phyloP scores from a whole-genome alignment of 2,113 vertebrate species.

The Phylloscopus whistleri region DNA sequence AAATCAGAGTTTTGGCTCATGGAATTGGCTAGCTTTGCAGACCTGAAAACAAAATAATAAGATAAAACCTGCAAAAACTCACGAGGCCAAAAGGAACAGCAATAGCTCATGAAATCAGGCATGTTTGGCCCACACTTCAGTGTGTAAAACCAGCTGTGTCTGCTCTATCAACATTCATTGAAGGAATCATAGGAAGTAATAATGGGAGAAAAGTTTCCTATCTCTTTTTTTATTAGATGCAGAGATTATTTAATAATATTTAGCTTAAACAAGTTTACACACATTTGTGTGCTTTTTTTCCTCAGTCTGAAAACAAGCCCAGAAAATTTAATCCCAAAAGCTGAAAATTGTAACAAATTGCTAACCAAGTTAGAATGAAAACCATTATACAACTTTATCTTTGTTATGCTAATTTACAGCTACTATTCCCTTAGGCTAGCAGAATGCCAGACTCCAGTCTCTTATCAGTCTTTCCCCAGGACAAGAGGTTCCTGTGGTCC shows the following conservation, averaged over 20 bases:
- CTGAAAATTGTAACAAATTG: neutral
- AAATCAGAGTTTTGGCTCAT: neutral
- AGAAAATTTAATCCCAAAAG: neutral
- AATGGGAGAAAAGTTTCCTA: neutral
- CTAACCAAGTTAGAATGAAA: neutral
- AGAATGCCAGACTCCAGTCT: neutral
- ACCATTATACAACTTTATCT: neutral
- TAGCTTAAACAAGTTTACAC: neutral
- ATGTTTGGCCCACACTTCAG: neutral
- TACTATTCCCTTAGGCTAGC: neutral
- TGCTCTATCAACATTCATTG: neutral
- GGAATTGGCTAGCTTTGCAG: neutral
- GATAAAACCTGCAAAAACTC: neutral
- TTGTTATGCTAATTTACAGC: constrained; percentile 8
- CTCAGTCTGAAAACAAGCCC: neutral
- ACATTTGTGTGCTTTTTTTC: neutral
- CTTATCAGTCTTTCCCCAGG: neutral
- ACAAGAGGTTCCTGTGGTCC: neutral
- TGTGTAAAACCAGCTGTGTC: neutral
- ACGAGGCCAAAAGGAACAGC: neutral
- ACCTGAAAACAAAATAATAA: neutral
- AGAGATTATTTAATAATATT: neutral
- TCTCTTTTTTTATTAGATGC: neutral
- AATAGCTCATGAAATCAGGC: neutral
- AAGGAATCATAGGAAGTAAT: neutral